A percentile compares a stretch with the other conserved stretches of the same genome.
These are phyloP conservation scores for Hymenochirus boettgeri DNA, from an alignment of 2,113 vertebrate species.

Conservation along the genomic window DNA sequence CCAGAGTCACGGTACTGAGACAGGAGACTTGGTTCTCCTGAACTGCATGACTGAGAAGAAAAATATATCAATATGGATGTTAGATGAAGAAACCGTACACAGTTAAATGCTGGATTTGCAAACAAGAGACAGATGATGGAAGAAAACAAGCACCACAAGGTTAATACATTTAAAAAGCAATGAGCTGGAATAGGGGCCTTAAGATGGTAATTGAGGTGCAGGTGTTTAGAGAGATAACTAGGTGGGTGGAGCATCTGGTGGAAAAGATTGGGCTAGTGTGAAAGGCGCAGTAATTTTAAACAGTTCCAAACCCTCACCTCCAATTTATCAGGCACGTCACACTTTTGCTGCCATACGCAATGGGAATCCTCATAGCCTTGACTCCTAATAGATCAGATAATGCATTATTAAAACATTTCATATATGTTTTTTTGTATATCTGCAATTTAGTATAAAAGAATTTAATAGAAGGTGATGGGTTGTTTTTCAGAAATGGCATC, in stretches of 20 bases:
- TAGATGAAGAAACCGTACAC: no score
- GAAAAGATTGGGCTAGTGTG: not conserved
- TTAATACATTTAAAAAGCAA: no score
- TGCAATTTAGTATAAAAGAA: no score
- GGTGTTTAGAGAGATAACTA: not conserved
- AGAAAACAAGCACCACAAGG: not conserved
- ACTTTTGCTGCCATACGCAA: not conserved
- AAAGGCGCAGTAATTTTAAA: not conserved
- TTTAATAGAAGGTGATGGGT: no score
- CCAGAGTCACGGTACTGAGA: slow-evolving; percentile 72
- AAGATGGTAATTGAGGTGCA: no score
- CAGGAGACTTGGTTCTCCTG: slow-evolving; percentile 58
- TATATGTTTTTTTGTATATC: no score
- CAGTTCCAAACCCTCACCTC: slow-evolving; percentile 10
- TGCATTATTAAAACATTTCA: no score
- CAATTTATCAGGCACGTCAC: slow-evolving; percentile 19
- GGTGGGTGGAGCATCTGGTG: no score
- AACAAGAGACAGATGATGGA: not conserved
- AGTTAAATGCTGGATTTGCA: not conserved
- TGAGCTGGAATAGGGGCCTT: not conserved
- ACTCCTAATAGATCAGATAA: no score
- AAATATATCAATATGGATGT: not conserved
- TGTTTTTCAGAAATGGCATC: no score
- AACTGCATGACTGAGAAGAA: slow-evolving; percentile 11
- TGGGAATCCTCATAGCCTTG: slow-evolving; percentile 19